Conservation (phyloP, 2,797 vertebrate species). For the Podargus strigoides region DNA sequence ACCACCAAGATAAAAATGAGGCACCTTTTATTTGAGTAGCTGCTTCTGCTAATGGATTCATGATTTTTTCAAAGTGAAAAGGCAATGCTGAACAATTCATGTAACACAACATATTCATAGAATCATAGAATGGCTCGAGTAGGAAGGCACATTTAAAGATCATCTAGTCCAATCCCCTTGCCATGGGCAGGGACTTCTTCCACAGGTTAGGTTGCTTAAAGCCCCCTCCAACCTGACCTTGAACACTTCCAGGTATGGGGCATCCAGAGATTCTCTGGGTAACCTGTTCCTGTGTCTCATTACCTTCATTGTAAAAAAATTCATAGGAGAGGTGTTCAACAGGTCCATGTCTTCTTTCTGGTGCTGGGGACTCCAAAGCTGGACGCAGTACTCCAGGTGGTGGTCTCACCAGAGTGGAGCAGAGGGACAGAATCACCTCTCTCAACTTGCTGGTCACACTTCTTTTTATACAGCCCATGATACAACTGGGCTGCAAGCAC, state of each 20-base stretch:
- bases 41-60: not conserved
- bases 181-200: not conserved
- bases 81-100: not conserved
- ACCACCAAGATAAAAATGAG: not conserved
- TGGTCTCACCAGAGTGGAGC: not conserved
- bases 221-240: not conserved
- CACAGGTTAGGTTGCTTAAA: not conserved
- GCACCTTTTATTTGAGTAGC: not conserved
- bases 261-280: too few species aligned
- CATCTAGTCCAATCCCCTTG: not conserved
- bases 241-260: not conserved
- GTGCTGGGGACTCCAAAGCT: not conserved
- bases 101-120: not conserved
- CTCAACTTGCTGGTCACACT: rapidly evolving
- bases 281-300: not conserved
- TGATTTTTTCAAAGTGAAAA: not conserved
- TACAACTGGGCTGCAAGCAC: rapidly evolving
- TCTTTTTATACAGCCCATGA: not conserved
- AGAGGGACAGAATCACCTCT: not conserved
- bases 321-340: not conserved
- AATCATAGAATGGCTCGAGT: not conserved
- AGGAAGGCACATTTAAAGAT: not conserved
- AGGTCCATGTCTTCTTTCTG: not conserved
- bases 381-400: not conserved
- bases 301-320: not conserved